A percentile compares a stretch with the other conserved stretches of the same genome.
These are phyloP conservation scores for Podabrus alpinus DNA, from an alignment of 2,888 invertebrate genomes.

Conservation along the genomic window DNA sequence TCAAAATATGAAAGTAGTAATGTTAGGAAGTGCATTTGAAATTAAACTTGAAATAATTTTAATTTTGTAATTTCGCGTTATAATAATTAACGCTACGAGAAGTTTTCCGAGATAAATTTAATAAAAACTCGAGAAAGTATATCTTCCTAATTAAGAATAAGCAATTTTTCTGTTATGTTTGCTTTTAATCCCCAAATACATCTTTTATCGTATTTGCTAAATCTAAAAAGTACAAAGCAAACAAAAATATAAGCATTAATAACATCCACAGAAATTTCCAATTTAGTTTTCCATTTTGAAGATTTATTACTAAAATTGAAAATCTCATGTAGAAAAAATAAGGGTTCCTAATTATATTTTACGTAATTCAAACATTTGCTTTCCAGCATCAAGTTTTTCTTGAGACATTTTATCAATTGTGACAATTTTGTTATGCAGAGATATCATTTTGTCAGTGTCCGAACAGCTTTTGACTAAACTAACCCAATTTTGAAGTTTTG, in stretches of 20 bases:
- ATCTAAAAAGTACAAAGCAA: background rate
- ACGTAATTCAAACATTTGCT: constrained; percentile 11
- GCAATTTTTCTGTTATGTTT: background rate
- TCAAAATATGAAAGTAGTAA: constrained; percentile 19
- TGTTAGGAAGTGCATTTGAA: constrained; percentile 8
- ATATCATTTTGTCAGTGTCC: constrained; percentile 36
- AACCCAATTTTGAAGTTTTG: constrained; percentile 44
- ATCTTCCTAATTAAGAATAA: background rate
- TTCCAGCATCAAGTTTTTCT: constrained; percentile 16
- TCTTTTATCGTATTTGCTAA: background rate
- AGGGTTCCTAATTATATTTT: background rate
- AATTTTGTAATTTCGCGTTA: background rate
- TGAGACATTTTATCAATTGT: constrained; percentile 37
- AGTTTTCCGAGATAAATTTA: background rate
- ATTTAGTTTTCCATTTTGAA: background rate
- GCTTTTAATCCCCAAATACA: background rate
- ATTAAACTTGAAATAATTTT: constrained; percentile 1
- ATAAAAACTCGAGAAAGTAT: background rate
- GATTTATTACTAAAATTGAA: background rate
- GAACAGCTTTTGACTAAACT: constrained; percentile 46
- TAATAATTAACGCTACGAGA: background rate
- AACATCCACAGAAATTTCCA: background rate
- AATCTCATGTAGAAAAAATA: background rate
- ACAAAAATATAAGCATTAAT: background rate
- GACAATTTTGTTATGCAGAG: constrained; percentile 41